phyloP scores from a whole-genome alignment of 2,113 vertebrate genomes.

The Oreocharis arfaki region DNA sequence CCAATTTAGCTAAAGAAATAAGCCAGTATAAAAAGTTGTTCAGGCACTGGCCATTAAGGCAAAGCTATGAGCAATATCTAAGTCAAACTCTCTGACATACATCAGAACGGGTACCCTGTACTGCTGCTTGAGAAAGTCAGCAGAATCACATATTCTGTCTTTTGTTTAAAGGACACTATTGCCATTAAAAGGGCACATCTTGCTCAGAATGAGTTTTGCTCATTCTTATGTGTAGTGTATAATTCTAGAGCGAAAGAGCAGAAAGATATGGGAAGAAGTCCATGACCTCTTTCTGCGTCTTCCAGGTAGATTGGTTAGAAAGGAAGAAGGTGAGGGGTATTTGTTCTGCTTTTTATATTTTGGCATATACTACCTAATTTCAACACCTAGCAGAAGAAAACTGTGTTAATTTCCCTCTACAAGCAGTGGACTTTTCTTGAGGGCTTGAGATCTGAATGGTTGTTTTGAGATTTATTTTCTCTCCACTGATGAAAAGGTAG shows the following conservation, averaged over 20 bases:
- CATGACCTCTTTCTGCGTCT: not conserved
- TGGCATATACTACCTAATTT: not conserved
- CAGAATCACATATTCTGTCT: fast-evolving
- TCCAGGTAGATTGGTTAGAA: not conserved
- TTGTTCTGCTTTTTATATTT: not conserved
- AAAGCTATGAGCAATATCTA: not conserved
- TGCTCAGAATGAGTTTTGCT: not conserved
- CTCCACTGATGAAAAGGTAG: not conserved
- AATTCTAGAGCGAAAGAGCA: not conserved
- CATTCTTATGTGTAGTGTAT: fast-evolving
- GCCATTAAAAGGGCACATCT: not conserved
- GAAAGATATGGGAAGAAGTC: not conserved
- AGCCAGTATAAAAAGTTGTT: not conserved
- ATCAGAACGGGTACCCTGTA: not conserved
- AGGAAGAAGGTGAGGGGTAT: not conserved
- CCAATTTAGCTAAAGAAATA: not conserved
- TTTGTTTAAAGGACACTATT: not conserved
- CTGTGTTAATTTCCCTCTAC: not conserved
- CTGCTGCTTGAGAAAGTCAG: not conserved
- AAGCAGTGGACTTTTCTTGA: not conserved
- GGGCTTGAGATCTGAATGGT: not conserved
- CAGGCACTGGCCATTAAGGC: not conserved
- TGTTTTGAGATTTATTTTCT: not conserved
- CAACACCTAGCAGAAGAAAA: not conserved
- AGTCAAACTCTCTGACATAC: not conserved